These are phyloP conservation scores for Triops cancriformis DNA, from an alignment of 1,140 invertebrate genomes.

Conservation along the genomic window DNA sequence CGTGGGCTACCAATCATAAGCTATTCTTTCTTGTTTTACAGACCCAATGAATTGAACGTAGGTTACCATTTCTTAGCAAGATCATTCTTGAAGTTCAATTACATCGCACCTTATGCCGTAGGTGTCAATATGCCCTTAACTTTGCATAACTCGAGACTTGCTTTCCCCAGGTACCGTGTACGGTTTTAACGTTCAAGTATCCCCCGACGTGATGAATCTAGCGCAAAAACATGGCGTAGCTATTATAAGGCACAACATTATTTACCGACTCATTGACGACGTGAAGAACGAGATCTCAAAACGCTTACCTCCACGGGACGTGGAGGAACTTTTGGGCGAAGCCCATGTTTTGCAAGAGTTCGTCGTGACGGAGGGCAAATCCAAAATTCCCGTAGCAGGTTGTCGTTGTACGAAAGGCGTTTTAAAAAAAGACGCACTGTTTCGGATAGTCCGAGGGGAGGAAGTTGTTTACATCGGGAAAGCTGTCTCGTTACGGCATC, in stretches of 20 bases:
- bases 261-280: conserved; percentile 85
- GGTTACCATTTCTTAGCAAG: neutral
- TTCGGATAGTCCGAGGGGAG: conserved; percentile 58
- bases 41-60: no score
- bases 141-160: neutral
- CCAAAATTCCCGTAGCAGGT: conserved; percentile 78
- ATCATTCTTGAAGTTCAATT: conserved; percentile 18
- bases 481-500: conserved; percentile 70
- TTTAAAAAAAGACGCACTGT: conserved; percentile 58
- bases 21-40: no score
- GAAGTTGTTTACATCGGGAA: conserved; percentile 63
- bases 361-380: conserved; percentile 66
- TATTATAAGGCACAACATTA: conserved; percentile 69
- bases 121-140: no score
- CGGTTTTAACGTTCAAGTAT: conserved; percentile 65
- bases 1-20: no score
- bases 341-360: conserved; percentile 79
- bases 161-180: conserved; percentile 63
- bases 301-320: conserved; percentile 57
- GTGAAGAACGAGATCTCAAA: conserved; percentile 67
- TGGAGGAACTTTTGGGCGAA: conserved; percentile 72
- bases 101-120: no score
- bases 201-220: conserved; percentile 42
- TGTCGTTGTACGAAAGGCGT: conserved; percentile 71
- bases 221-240: conserved; percentile 48